Conservation (phyloP, 2,888 invertebrate species). For the Apamea epomidion region DNA sequence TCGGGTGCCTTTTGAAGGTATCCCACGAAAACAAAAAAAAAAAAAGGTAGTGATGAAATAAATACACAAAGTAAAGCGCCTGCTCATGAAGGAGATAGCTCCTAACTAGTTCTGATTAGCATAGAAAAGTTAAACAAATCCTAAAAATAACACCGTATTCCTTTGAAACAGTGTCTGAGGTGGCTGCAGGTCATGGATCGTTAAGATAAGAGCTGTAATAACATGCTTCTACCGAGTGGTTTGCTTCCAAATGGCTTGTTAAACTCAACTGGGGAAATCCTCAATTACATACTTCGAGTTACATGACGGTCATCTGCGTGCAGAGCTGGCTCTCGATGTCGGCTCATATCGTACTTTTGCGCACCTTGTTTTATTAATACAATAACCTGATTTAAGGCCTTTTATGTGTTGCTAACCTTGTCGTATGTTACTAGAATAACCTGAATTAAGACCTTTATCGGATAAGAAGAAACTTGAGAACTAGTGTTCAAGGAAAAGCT, state of each 20-base stretch:
- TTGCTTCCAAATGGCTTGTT: constrained; percentile 41
- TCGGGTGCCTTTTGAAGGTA: too few species aligned
- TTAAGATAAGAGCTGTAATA: constrained; percentile 40
- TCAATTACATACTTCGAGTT: constrained; percentile 33
- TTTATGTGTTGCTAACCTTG: not conserved
- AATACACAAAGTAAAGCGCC: too few species aligned
- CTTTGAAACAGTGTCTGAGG: constrained; percentile 4
- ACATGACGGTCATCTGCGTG: not conserved
- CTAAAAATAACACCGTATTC: not conserved
- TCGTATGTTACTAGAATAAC: constrained; percentile 12
- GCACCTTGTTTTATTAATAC: constrained; percentile 4
- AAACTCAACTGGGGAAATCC: constrained; percentile 48
- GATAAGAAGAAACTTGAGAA: too few species aligned
- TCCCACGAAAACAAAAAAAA: too few species aligned
- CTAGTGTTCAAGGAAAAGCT: too few species aligned
- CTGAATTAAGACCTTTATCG: not conserved
- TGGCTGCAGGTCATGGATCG: constrained; percentile 22
- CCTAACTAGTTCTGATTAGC: not conserved
- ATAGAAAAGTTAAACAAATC: not conserved
- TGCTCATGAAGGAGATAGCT: too few species aligned
- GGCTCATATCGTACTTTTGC: not conserved
- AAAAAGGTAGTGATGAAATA: too few species aligned
- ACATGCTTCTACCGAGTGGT: not conserved
- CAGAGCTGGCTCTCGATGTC: not conserved
- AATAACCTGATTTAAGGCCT: not conserved